phyloP scores from a whole-genome alignment of 2,888 invertebrate genomes.

The Protodeltote pygarga region DNA sequence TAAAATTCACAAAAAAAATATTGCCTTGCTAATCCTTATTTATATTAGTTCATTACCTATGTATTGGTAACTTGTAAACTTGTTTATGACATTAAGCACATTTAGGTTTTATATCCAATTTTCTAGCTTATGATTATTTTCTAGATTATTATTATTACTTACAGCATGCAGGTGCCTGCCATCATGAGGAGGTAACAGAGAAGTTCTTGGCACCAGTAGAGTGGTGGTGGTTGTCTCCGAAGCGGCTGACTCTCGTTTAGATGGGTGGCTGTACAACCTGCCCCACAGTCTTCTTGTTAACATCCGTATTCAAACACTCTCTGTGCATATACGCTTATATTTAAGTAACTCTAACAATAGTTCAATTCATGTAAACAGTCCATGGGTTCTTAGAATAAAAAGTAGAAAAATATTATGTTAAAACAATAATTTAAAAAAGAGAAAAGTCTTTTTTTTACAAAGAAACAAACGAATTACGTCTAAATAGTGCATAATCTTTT shows the following conservation, averaged over 20 bases:
- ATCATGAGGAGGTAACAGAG: slow-evolving; percentile 76
- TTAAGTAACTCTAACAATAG: slow-evolving; percentile 35
- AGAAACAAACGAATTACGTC: no score
- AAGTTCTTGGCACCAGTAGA: slow-evolving; percentile 85
- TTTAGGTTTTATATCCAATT: no score
- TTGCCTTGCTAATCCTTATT: no score
- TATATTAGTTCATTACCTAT: no score
- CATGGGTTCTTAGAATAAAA: neutral
- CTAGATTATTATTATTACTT: slow-evolving; percentile 51
- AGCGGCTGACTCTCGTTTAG: slow-evolving; percentile 92
- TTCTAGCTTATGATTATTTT: no score
- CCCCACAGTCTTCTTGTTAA: slow-evolving; percentile 61
- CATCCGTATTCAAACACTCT: slow-evolving; percentile 55
- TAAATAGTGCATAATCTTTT: no score
- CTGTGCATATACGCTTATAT: slow-evolving; percentile 49
- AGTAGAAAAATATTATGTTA: neutral
- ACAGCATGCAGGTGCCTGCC: slow-evolving; percentile 77
- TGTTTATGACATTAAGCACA: no score
- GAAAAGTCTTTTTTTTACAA: neutral
- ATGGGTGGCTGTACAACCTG: slow-evolving; percentile 92
- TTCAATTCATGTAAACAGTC: slow-evolving; percentile 25
- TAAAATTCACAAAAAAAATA: no score
- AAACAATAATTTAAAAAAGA: slow-evolving; percentile 1
- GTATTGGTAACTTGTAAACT: no score
- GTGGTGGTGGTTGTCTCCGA: slow-evolving; percentile 94